Evolutionary conservation across 2,797 vertebrate species (phyloP).

Genomic region (Falco peregrinus): DNA sequence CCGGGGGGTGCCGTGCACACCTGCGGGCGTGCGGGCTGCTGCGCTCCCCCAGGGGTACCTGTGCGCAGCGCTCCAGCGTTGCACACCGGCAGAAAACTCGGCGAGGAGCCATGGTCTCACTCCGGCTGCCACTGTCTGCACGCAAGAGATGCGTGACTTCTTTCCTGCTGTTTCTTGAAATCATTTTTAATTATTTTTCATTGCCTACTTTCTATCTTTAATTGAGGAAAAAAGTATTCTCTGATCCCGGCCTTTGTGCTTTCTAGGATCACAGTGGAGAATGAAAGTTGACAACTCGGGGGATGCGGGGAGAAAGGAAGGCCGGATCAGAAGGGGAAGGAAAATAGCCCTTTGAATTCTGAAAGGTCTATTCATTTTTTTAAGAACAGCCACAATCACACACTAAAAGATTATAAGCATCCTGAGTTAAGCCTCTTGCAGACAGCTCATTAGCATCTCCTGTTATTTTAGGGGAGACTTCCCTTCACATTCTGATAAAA

Average conservation of each 20-base stretch:
- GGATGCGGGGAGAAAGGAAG: background rate
- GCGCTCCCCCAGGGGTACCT: background rate
- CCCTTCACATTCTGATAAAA: background rate
- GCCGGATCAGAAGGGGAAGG: background rate
- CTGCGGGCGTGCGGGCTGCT: background rate
- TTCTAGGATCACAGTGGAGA: background rate
- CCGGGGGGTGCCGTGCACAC: accelerated
- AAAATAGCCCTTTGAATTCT: background rate
- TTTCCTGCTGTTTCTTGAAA: background rate
- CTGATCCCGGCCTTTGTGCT: accelerated
- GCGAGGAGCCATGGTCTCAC: background rate
- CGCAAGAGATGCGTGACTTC: background rate
- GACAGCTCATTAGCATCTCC: background rate
- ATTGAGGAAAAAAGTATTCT: background rate
- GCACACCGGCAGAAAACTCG: background rate
- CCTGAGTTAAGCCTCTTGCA: background rate
- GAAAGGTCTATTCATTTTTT: slow-evolving; percentile 14
- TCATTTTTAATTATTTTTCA: background rate
- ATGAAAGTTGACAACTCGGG: background rate
- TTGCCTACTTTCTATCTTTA: background rate
- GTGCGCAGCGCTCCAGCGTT: background rate
- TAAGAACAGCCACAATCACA: background rate
- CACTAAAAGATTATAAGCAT: background rate
- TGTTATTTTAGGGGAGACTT: background rate
- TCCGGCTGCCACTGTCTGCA: background rate